These are phyloP conservation scores for Busseola fusca DNA, from an alignment of 2,888 invertebrate species.

Conservation along the genomic window DNA sequence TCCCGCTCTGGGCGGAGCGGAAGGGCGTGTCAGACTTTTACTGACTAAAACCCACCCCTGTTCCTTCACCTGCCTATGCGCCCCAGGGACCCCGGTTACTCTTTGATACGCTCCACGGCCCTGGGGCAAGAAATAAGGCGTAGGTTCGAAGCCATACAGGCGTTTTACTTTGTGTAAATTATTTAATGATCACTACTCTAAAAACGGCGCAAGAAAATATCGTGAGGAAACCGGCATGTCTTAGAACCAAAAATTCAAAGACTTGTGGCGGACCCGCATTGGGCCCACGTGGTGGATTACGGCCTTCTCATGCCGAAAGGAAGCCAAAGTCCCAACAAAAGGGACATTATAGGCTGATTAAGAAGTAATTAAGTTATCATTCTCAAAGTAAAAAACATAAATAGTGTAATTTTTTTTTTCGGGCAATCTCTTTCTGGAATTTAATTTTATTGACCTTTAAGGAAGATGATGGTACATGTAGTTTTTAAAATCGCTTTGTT, in stretches of 20 bases:
- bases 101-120: too few relatives aligned
- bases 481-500: not conserved
- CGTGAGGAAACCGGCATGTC: not conserved
- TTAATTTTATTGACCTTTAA: not conserved
- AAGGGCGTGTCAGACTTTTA: too few relatives aligned
- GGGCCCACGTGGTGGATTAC: not conserved
- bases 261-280: not conserved
- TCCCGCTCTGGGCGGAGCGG: too few relatives aligned
- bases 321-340: not conserved
- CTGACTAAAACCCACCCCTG: too few relatives aligned
- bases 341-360: not conserved
- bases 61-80: too few relatives aligned
- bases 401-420: not conserved
- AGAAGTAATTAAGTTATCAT: not conserved
- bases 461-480: not conserved
- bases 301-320: not conserved
- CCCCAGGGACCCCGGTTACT: too few relatives aligned
- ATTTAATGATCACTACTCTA: not conserved
- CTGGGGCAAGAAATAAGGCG: too few relatives aligned
- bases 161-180: not conserved
- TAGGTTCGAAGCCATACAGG: not conserved
- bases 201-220: not conserved
- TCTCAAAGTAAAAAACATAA: too few relatives aligned
- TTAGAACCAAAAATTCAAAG: not conserved
- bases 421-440: not conserved